A percentile compares a stretch with the other conserved stretches of the same genome.
Conservation (phyloP, 1,140 invertebrate genomes). For the Tetragonula clypearis region DNA sequence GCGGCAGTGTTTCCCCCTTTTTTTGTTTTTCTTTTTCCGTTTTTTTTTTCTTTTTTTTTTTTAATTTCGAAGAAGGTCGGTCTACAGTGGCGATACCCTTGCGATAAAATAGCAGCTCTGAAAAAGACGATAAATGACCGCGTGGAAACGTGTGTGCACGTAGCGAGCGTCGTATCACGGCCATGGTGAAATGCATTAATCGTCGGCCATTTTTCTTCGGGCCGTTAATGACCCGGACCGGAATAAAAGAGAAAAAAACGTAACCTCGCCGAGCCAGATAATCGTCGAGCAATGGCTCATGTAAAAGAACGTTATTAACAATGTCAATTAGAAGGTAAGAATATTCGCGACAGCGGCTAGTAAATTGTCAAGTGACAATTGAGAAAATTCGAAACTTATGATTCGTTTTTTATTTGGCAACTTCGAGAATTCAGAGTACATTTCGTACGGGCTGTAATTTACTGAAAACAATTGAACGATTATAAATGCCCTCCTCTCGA, state of each 20-base stretch:
- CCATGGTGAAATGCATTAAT: conserved; percentile 11
- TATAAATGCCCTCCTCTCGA: too few relatives aligned
- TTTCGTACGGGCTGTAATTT: too few relatives aligned
- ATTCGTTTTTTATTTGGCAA: too few relatives aligned
- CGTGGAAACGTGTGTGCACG: too few relatives aligned
- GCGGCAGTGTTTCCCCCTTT: neutral
- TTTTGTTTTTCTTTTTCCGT: too few relatives aligned
- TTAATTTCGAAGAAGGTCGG: conserved; percentile 14
- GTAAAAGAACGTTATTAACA: neutral
- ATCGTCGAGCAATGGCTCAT: neutral
- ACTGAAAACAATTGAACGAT: too few relatives aligned
- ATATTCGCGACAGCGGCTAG: neutral
- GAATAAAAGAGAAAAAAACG: neutral
- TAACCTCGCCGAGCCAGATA: neutral
- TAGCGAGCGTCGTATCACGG: neutral
- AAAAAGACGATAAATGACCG: conserved; percentile 3
- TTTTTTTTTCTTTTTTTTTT: neutral
- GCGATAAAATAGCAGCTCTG: neutral
- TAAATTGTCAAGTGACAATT: neutral
- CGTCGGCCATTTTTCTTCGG: neutral
- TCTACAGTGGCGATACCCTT: neutral
- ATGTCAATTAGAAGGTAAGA: neutral
- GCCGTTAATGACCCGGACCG: neutral
- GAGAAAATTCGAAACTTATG: too few relatives aligned
- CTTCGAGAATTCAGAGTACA: neutral